A percentile compares a stretch with the other conserved stretches of the same genome.
Evolutionary conservation across 1,140 invertebrate genomes (phyloP).

Genomic region (Wasmannia auropunctata): DNA sequence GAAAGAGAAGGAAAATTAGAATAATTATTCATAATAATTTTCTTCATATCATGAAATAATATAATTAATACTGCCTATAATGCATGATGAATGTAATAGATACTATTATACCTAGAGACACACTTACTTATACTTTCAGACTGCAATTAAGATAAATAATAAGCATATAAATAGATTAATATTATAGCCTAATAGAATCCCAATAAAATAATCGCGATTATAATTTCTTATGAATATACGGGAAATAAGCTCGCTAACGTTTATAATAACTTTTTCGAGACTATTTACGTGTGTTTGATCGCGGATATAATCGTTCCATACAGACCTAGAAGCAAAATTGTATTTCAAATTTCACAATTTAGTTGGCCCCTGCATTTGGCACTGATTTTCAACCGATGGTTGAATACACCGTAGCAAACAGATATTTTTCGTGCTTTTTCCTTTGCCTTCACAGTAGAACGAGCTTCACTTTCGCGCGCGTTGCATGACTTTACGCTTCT

Average conservation of each 20-base stretch:
- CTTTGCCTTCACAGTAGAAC: conserved; percentile 24
- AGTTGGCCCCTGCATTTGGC: background rate
- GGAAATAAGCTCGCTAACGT: background rate
- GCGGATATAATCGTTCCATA: conserved; percentile 3
- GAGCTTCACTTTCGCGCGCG: conserved; percentile 24
- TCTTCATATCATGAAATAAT: background rate
- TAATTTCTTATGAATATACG: background rate
- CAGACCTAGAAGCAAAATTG: conserved; percentile 4
- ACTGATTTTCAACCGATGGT: background rate
- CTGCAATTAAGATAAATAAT: background rate
- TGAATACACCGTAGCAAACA: conserved; percentile 32
- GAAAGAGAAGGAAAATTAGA: background rate
- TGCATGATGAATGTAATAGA: background rate
- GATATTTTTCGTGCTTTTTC: conserved; percentile 47
- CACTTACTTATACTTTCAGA: no score
- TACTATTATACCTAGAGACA: background rate
- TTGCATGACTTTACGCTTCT: conserved; percentile 14
- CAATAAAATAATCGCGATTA: background rate
- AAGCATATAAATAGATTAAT: background rate
- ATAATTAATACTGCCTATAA: background rate
- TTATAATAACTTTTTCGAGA: background rate
- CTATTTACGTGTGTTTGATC: background rate
- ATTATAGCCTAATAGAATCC: no score
- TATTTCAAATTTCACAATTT: conserved; percentile 42
- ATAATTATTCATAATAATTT: background rate